Base-by-base conservation (phyloP, 2,888 invertebrate species). In the Eucriotettix oculatus region DNA sequence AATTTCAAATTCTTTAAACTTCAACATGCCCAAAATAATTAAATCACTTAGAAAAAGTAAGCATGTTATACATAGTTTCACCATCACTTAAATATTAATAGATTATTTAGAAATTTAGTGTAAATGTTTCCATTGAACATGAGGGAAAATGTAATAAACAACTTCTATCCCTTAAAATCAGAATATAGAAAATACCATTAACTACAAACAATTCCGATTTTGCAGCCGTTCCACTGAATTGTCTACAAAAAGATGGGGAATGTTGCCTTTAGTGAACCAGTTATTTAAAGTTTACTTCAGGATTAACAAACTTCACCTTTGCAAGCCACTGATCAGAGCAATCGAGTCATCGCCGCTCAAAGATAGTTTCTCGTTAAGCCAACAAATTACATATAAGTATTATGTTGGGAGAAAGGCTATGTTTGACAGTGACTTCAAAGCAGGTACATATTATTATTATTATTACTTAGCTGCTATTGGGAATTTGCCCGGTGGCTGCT, bases 331-430 rank as follows among this genome's bases (percentile, higher is more conserved):
- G 52, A 95, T 98, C 66, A 81, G 98, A 66, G 97, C 98, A 0
- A 96, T 99, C 64, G 98, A 98, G 68, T 91, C 93, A 16, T 88
- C 91, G 16, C 85, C 87, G 0, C 86, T 90, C 64, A 93, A 92
- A 73, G 91, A 95, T 60, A 83, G 84, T 62, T 98, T 96, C 73
- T 86, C 90, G 1, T 74, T 96, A 62, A 87, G 93, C 11, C 97
- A 99, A 71, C 88, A 91, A 71, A 91, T 99, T 59, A 98, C 98
- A 0, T 99, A 96, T 74, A 90, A 90, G 70, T 97, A 97, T 74
- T 98, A 94, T 75, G 92, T 96, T 16, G 98, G 98, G 0, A 81
- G 97, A 42, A 97, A 98, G 72, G 92, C 95, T 3, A 97, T 99
- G 93, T 99, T 98, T 72, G 98, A 99, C 74, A 94, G 94, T 60